Conservation (phyloP, 2,113 vertebrate genomes). For the Mormoops blainvillei region DNA sequence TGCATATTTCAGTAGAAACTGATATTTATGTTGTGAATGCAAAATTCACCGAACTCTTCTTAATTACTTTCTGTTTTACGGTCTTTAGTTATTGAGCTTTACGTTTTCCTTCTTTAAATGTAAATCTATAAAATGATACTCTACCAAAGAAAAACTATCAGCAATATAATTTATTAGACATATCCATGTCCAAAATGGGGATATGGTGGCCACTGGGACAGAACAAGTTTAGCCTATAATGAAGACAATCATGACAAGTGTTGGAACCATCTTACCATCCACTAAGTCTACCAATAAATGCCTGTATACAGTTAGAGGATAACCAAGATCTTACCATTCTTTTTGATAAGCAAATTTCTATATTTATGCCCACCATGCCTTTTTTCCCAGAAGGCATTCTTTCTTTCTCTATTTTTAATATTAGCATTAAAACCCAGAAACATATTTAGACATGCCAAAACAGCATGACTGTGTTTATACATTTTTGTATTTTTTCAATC, state of each 20-base stretch:
- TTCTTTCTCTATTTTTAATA: conserved; percentile 4
- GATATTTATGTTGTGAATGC: not conserved
- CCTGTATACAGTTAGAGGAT: not conserved
- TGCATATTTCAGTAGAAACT: not conserved
- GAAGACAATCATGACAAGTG: not conserved
- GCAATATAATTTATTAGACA: not conserved
- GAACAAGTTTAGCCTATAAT: not conserved
- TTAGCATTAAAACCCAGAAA: not conserved
- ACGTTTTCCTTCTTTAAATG: not conserved
- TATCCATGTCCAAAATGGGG: not conserved
- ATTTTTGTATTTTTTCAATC: not conserved
- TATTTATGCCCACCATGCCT: not conserved
- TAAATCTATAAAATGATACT: not conserved
- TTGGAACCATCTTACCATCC: not conserved
- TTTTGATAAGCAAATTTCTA: conserved; percentile 7
- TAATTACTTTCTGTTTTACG: not conserved
- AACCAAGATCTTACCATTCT: not conserved
- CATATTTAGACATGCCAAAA: conserved; percentile 10
- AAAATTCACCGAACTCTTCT: not conserved
- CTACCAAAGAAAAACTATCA: not conserved
- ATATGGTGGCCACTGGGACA: not conserved
- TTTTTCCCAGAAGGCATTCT: not conserved
- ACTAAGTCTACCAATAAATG: not conserved
- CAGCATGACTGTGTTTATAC: not conserved
- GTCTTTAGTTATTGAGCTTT: not conserved